Conservation (phyloP, 2,797 vertebrate genomes). For the Pangasius larnaudii region DNA sequence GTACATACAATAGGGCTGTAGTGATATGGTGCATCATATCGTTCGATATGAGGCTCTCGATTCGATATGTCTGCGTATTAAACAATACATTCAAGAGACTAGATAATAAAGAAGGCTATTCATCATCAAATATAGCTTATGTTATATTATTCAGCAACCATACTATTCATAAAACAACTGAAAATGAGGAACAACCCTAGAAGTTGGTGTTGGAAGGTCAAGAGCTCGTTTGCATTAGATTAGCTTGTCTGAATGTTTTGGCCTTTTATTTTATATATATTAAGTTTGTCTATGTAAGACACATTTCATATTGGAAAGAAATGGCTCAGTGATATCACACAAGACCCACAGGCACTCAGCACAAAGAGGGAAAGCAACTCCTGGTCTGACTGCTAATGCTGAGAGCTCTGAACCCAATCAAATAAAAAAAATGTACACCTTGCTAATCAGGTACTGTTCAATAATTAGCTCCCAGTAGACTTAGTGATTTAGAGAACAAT, state of each 20-base stretch:
- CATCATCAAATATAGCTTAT: background rate
- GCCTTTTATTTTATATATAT: conserved; percentile 1
- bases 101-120: background rate
- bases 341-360: conserved; percentile 15
- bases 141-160: background rate
- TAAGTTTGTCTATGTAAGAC: conserved; percentile 7
- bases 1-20: background rate
- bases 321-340: background rate
- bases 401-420: conserved; percentile 57
- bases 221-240: background rate
- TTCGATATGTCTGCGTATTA: background rate
- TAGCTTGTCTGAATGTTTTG: background rate
- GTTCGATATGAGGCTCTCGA: background rate
- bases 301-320: background rate
- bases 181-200: background rate
- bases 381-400: conserved; percentile 21
- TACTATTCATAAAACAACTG: too few species aligned
- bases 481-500: conserved; percentile 49
- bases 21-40: background rate
- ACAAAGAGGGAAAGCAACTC: conserved; percentile 8
- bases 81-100: background rate
- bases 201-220: background rate
- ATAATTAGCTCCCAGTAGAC: conserved; percentile 73
- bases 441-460: conserved; percentile 65
- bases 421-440: conserved; percentile 49